phyloP scores from a whole-genome alignment of 1,140 invertebrate genomes.

The Pogonognathellus flavescens region DNA sequence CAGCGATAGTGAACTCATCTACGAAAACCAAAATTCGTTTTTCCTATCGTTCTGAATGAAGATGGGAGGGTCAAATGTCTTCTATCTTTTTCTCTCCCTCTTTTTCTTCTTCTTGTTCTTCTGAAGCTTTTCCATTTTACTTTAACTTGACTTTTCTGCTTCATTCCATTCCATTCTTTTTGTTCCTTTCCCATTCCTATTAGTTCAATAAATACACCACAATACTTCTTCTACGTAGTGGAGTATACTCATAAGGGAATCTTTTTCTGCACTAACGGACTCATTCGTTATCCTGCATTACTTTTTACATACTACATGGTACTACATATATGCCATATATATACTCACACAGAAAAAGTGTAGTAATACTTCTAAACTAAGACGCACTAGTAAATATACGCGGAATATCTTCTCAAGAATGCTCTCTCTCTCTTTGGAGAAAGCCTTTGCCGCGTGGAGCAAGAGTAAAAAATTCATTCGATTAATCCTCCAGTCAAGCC shows the following conservation, averaged over 20 bases:
- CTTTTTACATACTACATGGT: not conserved
- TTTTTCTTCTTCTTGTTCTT: not conserved
- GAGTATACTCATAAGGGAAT: slow-evolving; percentile 28
- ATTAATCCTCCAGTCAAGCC: slow-evolving; percentile 44
- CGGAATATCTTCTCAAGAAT: slow-evolving; percentile 9
- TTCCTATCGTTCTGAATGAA: slow-evolving; percentile 36
- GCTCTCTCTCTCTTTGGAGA: not conserved
- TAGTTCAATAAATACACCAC: slow-evolving; percentile 30
- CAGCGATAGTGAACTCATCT: slow-evolving; percentile 39
- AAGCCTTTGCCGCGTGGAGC: slow-evolving; percentile 13
- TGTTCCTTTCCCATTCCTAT: slow-evolving; percentile 25
- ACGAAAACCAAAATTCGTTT: slow-evolving; percentile 28
- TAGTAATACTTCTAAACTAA: not conserved
- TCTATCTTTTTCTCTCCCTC: slow-evolving; percentile 43
- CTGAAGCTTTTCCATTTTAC: slow-evolving; percentile 11
- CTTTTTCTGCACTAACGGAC: slow-evolving; percentile 43
- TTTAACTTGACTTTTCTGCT: slow-evolving; percentile 19
- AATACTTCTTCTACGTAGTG: not conserved
- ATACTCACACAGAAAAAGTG: not conserved
- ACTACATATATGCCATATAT: not conserved
- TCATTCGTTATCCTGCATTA: slow-evolving; percentile 22
- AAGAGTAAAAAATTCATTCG: slow-evolving; percentile 49
- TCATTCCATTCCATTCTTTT: slow-evolving; percentile 41
- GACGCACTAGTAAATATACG: not conserved
- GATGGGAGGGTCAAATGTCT: slow-evolving; percentile 49